phyloP scores from a whole-genome alignment of 2,113 vertebrate genomes.

The Brachyistius frenatus region DNA sequence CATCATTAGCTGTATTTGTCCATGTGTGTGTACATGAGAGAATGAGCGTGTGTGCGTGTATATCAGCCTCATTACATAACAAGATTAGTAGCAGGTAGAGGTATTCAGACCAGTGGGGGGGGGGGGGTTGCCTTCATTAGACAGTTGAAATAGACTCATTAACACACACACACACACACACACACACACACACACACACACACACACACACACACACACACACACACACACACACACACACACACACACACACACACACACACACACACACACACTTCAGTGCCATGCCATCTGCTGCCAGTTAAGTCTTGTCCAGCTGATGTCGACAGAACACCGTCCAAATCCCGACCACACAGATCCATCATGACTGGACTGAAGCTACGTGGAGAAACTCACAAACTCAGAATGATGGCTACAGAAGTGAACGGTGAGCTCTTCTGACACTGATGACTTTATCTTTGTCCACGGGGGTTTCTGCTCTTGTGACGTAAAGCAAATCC shows the following conservation, averaged over 20 bases:
- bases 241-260: not conserved
- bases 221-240: too few species aligned
- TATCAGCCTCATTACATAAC: slow-evolving; percentile 46
- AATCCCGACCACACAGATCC: slow-evolving; percentile 3
- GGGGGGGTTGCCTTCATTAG: slow-evolving; percentile 51
- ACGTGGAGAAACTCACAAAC: not conserved
- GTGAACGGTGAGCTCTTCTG: slow-evolving; percentile 12
- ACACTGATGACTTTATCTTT: slow-evolving; percentile 12
- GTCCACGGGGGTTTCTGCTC: slow-evolving; percentile 13
- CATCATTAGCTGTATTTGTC: slow-evolving; percentile 45
- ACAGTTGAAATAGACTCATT: slow-evolving; percentile 52
- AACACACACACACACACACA: slow-evolving; percentile 10
- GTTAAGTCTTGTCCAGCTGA: slow-evolving; percentile 11
- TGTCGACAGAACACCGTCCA: slow-evolving; percentile 5
- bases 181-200: slow-evolving; percentile 23
- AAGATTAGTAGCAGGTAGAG: slow-evolving; percentile 49
- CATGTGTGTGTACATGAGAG: not conserved
- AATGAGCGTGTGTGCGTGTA: not conserved
- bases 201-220: not conserved
- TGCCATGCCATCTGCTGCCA: not conserved
- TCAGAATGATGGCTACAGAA: not conserved
- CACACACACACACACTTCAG: slow-evolving; percentile 7
- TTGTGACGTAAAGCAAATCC: slow-evolving; percentile 61
- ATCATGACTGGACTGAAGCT: not conserved
- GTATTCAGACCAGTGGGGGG: slow-evolving; percentile 44